Conservation (phyloP, 2,113 vertebrate genomes). For the Phyllopteryx taeniolatus region DNA sequence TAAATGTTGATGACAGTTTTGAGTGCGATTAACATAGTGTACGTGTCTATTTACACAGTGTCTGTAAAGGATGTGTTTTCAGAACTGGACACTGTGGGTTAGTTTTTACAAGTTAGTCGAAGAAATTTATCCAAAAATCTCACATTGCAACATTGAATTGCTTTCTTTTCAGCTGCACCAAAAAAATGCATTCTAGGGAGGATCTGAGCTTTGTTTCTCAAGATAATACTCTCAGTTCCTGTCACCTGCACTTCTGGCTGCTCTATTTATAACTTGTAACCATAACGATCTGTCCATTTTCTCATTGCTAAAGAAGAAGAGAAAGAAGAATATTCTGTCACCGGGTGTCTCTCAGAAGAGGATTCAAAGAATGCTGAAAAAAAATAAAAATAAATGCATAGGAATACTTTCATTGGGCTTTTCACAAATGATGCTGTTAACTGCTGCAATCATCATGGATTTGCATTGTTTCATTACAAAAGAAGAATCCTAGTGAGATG, state of each 20-base stretch:
- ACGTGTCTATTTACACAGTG: too few species aligned
- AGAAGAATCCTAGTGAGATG: not conserved
- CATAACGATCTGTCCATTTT: conserved; percentile 73
- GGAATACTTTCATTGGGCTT: conserved; percentile 31
- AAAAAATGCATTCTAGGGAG: conserved; percentile 60
- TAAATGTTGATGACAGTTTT: too few species aligned
- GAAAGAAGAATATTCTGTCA: conserved; percentile 55
- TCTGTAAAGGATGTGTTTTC: not conserved
- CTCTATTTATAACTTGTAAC: conserved; percentile 79
- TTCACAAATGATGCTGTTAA: conserved; percentile 31
- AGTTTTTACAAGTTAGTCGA: not conserved
- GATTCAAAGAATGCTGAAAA: conserved; percentile 17
- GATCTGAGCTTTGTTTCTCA: conserved; percentile 68
- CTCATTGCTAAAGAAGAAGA: conserved; percentile 41
- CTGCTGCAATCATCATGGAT: conserved; percentile 22
- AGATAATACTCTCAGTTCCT: conserved; percentile 63
- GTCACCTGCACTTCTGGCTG: conserved; percentile 67
- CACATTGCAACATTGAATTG: conserved; percentile 3
- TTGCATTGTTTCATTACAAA: conserved; percentile 9
- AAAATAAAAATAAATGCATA: not conserved
- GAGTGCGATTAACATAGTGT: too few species aligned
- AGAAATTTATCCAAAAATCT: not conserved
- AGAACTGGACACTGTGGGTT: not conserved
- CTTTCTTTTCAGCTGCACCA: conserved; percentile 32
- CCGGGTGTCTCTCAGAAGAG: conserved; percentile 50